phyloP scores from a whole-genome alignment of 2,888 invertebrate species.

The Cheilosia scutellata region DNA sequence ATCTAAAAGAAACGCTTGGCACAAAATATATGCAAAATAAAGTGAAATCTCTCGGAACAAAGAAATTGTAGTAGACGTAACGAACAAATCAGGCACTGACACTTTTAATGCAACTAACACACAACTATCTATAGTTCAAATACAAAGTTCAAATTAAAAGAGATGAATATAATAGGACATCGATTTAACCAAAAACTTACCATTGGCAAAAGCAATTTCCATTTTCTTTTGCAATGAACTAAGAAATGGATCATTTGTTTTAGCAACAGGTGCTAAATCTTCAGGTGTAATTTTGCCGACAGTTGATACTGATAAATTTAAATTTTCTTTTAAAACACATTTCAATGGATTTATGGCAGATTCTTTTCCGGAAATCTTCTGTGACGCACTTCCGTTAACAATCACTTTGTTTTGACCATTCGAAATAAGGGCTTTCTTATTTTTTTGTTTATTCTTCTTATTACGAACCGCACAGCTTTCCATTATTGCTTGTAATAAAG shows the following conservation, averaged over 20 bases:
- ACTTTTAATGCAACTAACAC: too few species aligned
- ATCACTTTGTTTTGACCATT: constrained; percentile 12
- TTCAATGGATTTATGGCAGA: constrained; percentile 10
- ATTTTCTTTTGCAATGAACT: constrained; percentile 65
- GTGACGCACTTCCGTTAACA: constrained; percentile 7
- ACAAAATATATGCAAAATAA: too few species aligned
- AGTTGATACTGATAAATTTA: constrained; percentile 20
- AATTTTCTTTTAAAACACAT: constrained; percentile 38
- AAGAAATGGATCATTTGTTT: constrained; percentile 53
- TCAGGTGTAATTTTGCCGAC: constrained; percentile 3
- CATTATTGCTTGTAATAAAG: constrained; percentile 22
- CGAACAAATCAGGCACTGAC: too few species aligned
- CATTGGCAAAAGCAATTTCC: constrained; percentile 58
- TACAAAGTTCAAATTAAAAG: not conserved
- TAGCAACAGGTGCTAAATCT: constrained; percentile 13
- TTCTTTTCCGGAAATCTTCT: constrained; percentile 4
- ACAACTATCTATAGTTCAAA: too few species aligned
- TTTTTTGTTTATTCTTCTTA: constrained; percentile 45
- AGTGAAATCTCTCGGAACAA: too few species aligned
- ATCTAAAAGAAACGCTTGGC: too few species aligned
- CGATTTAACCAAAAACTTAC: constrained; percentile 12
- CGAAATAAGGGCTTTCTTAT: constrained; percentile 19
- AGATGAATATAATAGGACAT: not conserved
- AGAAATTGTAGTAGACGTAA: too few species aligned
- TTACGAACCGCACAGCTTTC: constrained; percentile 25